phyloP scores from a whole-genome alignment of 2,113 vertebrate genomes.

The Hemiscyllium ocellatum region DNA sequence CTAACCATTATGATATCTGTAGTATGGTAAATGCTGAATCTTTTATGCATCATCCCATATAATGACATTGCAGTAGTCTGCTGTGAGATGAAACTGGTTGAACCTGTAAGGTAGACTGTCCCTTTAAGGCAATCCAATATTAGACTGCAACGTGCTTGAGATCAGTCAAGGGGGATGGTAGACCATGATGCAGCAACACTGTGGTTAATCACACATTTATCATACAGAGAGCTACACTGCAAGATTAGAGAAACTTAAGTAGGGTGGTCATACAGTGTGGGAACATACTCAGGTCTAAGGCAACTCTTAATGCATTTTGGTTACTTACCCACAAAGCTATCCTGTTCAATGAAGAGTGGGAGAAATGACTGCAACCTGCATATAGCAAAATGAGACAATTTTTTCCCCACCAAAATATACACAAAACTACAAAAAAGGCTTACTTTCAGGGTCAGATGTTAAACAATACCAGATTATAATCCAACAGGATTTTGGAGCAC shows the following conservation, averaged over 20 bases:
- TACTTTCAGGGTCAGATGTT: no score
- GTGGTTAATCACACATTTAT: neutral
- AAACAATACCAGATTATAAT: no score
- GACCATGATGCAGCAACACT: neutral
- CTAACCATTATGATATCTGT: no score
- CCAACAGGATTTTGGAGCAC: no score
- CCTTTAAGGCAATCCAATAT: neutral
- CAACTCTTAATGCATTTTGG: neutral
- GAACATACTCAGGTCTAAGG: neutral
- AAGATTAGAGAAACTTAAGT: neutral
- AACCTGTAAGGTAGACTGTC: no score
- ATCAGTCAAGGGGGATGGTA: neutral
- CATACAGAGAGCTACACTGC: neutral
- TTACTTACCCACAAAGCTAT: neutral
- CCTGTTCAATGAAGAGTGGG: neutral
- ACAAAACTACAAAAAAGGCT: no score
- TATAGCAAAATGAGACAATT: neutral
- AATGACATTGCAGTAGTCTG: neutral
- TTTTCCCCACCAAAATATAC: neutral
- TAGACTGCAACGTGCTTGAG: neutral
- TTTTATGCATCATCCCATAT: neutral
- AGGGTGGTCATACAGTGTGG: neutral
- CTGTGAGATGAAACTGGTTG: neutral
- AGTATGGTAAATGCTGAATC: no score
- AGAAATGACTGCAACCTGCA: neutral